These are phyloP conservation scores for Eupleurogrammus muticus DNA, from an alignment of 2,797 vertebrate genomes.

Conservation along the genomic window DNA sequence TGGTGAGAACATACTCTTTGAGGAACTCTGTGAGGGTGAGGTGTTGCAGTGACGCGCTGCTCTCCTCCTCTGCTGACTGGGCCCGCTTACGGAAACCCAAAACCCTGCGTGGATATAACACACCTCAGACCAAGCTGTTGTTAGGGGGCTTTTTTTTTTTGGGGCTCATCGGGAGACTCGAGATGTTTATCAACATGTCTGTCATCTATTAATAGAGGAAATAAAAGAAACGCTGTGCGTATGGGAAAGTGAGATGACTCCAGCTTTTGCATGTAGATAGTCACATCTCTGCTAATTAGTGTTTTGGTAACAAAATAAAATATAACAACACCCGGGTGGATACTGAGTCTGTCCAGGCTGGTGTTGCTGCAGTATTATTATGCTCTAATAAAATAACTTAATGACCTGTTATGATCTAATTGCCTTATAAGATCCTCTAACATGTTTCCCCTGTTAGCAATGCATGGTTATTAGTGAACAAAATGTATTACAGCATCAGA, in stretches of 20 bases:
- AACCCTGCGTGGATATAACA: slow-evolving; percentile 83
- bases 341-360: slow-evolving; percentile 8
- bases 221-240: slow-evolving; percentile 4
- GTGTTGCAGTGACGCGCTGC: slow-evolving; percentile 81
- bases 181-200: slow-evolving; percentile 19
- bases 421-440: slow-evolving; percentile 24
- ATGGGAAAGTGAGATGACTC: slow-evolving; percentile 10
- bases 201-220: slow-evolving; percentile 6
- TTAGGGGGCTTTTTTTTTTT: neutral
- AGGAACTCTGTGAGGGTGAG: slow-evolving; percentile 87
- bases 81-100: slow-evolving; percentile 87
- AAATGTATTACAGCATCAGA: slow-evolving; percentile 61
- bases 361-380: slow-evolving; percentile 23
- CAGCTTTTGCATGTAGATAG: slow-evolving; percentile 4
- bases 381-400: slow-evolving; percentile 11
- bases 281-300: neutral
- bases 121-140: slow-evolving; percentile 69
- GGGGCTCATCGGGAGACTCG: slow-evolving; percentile 38
- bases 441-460: slow-evolving; percentile 60
- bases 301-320: neutral
- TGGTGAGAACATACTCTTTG: slow-evolving; percentile 85
- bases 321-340: slow-evolving; percentile 15
- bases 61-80: slow-evolving; percentile 85
- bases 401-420: slow-evolving; percentile 19
- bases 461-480: slow-evolving; percentile 53